These are phyloP conservation scores for Orchesella flavescens DNA, from an alignment of 2,888 invertebrate genomes.

Conservation along the genomic window DNA sequence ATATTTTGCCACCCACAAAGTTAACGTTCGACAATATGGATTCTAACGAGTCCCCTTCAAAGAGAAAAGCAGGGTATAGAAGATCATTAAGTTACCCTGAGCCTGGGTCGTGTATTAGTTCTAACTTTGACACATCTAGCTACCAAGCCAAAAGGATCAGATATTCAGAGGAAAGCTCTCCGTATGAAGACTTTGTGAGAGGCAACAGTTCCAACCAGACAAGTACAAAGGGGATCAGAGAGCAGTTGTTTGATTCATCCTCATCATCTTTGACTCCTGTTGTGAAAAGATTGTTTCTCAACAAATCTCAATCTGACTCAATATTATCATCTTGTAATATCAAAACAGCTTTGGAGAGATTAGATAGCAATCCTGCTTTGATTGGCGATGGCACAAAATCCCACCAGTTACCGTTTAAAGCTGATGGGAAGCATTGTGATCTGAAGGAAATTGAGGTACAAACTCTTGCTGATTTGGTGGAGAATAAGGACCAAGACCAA, in stretches of 20 bases:
- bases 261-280: conserved; percentile 27
- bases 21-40: neutral
- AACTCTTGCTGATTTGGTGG: conserved; percentile 83
- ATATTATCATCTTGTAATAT: neutral
- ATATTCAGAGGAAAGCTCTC: conserved; percentile 16
- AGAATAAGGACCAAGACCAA: conserved; percentile 83
- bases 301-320: conserved; percentile 32
- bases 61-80: neutral
- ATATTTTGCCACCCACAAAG: conserved; percentile 14
- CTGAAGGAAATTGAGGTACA: conserved; percentile 84
- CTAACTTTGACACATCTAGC: neutral
- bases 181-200: conserved; percentile 13
- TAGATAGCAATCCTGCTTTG: conserved; percentile 81
- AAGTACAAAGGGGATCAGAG: too few species aligned
- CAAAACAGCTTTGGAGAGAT: conserved; percentile 72
- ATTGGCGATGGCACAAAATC: conserved; percentile 88
- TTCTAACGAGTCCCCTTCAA: neutral
- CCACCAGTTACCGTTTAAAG: conserved; percentile 81
- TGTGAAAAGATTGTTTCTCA: conserved; percentile 31
- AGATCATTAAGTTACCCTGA: conserved; percentile 14
- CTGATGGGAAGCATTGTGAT: conserved; percentile 83
- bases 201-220: neutral
- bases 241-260: neutral
- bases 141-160: conserved; percentile 19
- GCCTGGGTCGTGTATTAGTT: neutral